Conservation (phyloP, 2,797 vertebrate genomes). For the Enteromius argenteus region DNA sequence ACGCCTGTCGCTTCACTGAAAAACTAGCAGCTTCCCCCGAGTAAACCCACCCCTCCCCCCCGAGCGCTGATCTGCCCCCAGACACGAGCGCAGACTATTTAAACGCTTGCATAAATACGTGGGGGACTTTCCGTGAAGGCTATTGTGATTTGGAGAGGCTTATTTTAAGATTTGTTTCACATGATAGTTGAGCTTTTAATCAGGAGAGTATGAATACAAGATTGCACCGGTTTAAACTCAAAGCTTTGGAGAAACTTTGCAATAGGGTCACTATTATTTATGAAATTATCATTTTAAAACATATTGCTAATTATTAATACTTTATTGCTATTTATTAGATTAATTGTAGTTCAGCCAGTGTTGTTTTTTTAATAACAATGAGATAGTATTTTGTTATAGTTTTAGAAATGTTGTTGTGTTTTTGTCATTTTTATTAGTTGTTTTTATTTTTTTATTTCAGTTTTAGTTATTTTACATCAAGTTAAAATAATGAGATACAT, state of each 20-base stretch:
- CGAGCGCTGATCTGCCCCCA: conserved; percentile 23
- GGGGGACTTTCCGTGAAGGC: conserved; percentile 9
- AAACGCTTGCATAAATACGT: conserved; percentile 18
- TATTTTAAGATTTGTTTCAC: conserved; percentile 41
- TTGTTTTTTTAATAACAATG: neutral
- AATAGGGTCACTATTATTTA: neutral
- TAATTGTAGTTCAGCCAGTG: neutral
- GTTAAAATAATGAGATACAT: neutral
- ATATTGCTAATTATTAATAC: neutral
- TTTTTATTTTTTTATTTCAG: neutral
- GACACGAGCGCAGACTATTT: conserved; percentile 28
- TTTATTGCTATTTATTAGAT: neutral
- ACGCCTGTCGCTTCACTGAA: conserved; percentile 15
- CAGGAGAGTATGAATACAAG: neutral
- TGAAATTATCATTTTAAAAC: neutral
- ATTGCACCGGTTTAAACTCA: no score
- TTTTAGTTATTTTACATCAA: neutral
- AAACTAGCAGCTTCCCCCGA: conserved; percentile 14
- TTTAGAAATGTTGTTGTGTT: neutral
- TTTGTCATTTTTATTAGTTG: neutral
- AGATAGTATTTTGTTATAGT: neutral
- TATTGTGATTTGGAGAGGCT: conserved; percentile 23
- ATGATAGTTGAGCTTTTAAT: conserved; percentile 24
- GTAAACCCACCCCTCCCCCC: conserved; percentile 20
- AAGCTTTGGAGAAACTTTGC: no score